Base-by-base conservation (phyloP, 2,797 vertebrate species). In the Pelodytes ibericus region DNA sequence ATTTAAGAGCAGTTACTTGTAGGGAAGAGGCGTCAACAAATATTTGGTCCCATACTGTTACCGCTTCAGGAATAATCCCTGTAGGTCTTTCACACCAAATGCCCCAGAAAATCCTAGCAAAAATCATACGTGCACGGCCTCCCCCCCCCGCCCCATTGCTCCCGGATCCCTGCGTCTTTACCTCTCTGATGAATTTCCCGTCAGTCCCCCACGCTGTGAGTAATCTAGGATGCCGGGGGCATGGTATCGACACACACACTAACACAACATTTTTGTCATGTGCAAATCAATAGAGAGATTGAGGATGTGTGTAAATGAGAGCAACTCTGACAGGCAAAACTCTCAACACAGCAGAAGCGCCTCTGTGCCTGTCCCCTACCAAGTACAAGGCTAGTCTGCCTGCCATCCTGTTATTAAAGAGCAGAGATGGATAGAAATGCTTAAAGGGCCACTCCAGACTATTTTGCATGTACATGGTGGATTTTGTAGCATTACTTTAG, bases 261-360 rank as follows among this genome's bases (percentile, higher is more conserved):
- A 68, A 75, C 64, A 68, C 74, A 77, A 58, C 57, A 51, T 77
- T 47, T 76, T 56, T 71, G 74, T 71, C 67, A 71, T 58, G 60
- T 62, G 74, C 49, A 47, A n/a, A 77, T 77, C 74, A 65, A 77
- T 77, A 77, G n/a, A 8, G 49, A 77, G 74, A 77, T 77, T 30
- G 60, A 71, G 49, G 47, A 77, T 71, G 74, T 71, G 74, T 47
- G 59, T 44, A 41, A 63, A 70, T 24, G 31, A 77, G 67, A 15
- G 26, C 18, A 31, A 6, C 61, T 4, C 13, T 39, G 56, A 71
- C 31, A 59, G 27, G 44, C 16, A n/a, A 65, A 44, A 56, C n/a
- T 18, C 61, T 41, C 13, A 24, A 22, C 20, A 4, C 44, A 39
- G 29, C 31, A 61, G 27, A 72, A 72, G 27, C 41, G 25, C 2